Base-by-base conservation (phyloP, 2,113 vertebrate species). In the Odontophorus gujanensis region DNA sequence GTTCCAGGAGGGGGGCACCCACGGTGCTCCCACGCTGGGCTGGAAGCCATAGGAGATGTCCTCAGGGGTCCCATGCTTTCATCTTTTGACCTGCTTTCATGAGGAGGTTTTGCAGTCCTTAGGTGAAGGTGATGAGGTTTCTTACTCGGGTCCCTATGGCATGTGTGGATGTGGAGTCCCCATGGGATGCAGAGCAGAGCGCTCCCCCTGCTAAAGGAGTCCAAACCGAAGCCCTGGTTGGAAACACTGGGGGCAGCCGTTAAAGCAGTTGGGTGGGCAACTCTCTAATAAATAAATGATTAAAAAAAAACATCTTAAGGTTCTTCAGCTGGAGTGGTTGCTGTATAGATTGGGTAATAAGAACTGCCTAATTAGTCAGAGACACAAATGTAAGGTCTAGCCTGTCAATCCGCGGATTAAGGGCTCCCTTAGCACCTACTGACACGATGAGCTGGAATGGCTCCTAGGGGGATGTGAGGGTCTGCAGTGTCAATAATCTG, bases 401-500 rank as follows among this genome's bases (percentile, higher is more conserved):
- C 85, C 90, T 95, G 94, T 95, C 92, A 92, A 95, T 96, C 91
- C 1, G 2, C 0, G 7, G 90, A 97, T 97, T 97, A 97, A 95
- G 93, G 91, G 1, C 91, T 91, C 62, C 24, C 0, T 95, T 94
- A 96, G 82, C 68, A 87, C 85, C 69, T 50, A 94, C 72, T 93
- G 95, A 92, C 94, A 93, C 9, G 17, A 92, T 91, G 61, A 91
- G 73, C 87, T 86, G 59, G 90, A 95, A 77, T 94, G 83, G 92
- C 81, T 96, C 28, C 94, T 94, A 73, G 96, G 86, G 95, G 89
- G 94, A 96, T 87, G 75, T 91, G 88, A 71, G 67, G 91, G 95
- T 93, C 85, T 91, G 38, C 83, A 22, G 25, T 96, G 95, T 95
- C 81, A 95, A 90, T 96, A 95, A 96, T 97, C 93, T 80, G 71